Percentiles rank a stretch among this genome's conserved stretches.
These are phyloP conservation scores for Achlya flavicornis DNA, from an alignment of 2,888 invertebrate genomes.

Conservation along the genomic window DNA sequence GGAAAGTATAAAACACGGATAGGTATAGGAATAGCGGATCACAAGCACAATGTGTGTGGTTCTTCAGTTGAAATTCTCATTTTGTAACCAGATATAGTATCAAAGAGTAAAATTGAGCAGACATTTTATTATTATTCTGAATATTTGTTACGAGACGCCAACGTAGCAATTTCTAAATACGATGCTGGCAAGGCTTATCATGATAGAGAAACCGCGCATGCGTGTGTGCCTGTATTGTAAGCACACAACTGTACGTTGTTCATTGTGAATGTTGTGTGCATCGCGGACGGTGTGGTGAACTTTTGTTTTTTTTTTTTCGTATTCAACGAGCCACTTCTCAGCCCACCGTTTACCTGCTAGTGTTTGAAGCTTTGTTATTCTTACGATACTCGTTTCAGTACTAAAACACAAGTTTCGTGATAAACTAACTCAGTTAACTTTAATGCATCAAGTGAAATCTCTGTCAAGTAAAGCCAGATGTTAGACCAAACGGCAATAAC, in stretches of 20 bases:
- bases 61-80: too few relatives aligned
- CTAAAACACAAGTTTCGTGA: constrained; percentile 23
- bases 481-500: constrained; percentile 68
- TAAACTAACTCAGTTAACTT: constrained; percentile 40
- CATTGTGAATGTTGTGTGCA: constrained; percentile 60
- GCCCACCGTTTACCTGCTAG: constrained; percentile 63
- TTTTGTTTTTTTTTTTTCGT: constrained; percentile 66
- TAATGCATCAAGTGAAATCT: constrained; percentile 67
- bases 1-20: too few relatives aligned
- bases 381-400: constrained; percentile 29
- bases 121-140: background rate
- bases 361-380: constrained; percentile 49
- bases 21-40: too few relatives aligned
- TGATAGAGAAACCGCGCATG: constrained; percentile 41
- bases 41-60: too few relatives aligned
- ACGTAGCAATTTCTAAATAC: constrained; percentile 17
- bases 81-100: too few relatives aligned
- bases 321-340: constrained; percentile 52
- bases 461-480: constrained; percentile 68
- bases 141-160: too few relatives aligned
- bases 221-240: constrained; percentile 43
- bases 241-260: constrained; percentile 72
- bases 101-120: background rate
- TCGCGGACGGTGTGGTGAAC: constrained; percentile 45
- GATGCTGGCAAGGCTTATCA: constrained; percentile 49